Percentiles rank a stretch among this genome's conserved stretches.
These are phyloP conservation scores for Zaprionus vittiger DNA, from an alignment of 1,140 invertebrate species.

Conservation along the genomic window DNA sequence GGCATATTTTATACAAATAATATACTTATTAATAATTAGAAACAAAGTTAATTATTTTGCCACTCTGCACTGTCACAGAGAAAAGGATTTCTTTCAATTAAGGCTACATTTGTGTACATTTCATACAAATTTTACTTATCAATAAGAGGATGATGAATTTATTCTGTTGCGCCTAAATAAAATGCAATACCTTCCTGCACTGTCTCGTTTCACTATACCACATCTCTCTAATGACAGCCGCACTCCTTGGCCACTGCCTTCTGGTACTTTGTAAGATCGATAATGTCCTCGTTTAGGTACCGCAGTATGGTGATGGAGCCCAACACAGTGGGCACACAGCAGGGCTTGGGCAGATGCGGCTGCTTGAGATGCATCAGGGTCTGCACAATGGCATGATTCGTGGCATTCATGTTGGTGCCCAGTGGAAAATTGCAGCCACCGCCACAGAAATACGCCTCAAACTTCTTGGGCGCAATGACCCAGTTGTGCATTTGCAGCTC, in stretches of 20 bases:
- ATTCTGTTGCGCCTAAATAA: no score
- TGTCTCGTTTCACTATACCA: background rate
- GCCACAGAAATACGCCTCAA: slow-evolving; percentile 80
- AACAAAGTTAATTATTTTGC: background rate
- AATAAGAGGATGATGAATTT: background rate
- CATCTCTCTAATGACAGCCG: slow-evolving; percentile 69
- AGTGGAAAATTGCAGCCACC: slow-evolving; percentile 82
- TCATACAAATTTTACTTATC: background rate
- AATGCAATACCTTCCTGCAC: background rate
- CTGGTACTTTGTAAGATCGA: slow-evolving; percentile 78
- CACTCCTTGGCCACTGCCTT: slow-evolving; percentile 79
- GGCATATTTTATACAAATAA: background rate
- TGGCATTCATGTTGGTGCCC: slow-evolving; percentile 82
- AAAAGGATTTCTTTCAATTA: no score
- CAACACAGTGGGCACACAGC: slow-evolving; percentile 75
- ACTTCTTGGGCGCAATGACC: slow-evolving; percentile 82
- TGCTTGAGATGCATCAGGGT: slow-evolving; percentile 81
- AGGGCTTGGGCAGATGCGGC: slow-evolving; percentile 77
- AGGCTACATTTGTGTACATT: background rate
- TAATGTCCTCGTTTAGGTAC: slow-evolving; percentile 77
- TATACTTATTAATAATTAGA: background rate
- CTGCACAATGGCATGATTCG: slow-evolving; percentile 82
- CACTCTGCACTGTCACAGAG: no score
- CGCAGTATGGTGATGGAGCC: slow-evolving; percentile 78
- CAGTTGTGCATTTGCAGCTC: slow-evolving; percentile 80